Evolutionary conservation across 2,113 vertebrate species (phyloP).

Genomic region (Eclectus roratus): DNA sequence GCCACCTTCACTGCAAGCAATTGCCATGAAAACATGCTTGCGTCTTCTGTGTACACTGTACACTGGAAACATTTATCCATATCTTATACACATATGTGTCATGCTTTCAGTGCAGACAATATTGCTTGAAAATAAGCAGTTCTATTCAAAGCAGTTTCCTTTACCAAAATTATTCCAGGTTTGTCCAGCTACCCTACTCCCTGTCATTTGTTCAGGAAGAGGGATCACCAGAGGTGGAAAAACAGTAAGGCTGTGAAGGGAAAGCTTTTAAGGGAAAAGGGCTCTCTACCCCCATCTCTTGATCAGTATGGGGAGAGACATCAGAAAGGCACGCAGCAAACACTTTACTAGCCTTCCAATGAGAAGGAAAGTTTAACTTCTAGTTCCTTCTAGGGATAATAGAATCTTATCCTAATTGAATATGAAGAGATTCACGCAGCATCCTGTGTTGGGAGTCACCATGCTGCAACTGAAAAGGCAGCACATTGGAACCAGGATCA

Average conservation of each 20-base stretch:
- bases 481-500: background rate
- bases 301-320: background rate
- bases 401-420: background rate
- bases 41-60: background rate
- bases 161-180: background rate
- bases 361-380: background rate
- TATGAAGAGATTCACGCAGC: background rate
- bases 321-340: background rate
- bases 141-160: background rate
- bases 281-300: background rate
- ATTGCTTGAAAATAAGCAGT: background rate
- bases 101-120: background rate
- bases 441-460: background rate
- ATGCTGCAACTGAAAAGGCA: background rate
- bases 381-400: background rate
- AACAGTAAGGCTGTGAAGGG: background rate
- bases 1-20: background rate
- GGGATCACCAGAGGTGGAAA: background rate
- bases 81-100: accelerated
- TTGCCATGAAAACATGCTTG: accelerated
- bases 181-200: background rate
- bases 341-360: background rate
- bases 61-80: accelerated
- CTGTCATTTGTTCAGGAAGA: background rate
- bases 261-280: background rate